phyloP scores from a whole-genome alignment of 92 coral and sea anemone species.

The Heliopora coerulea region DNA sequence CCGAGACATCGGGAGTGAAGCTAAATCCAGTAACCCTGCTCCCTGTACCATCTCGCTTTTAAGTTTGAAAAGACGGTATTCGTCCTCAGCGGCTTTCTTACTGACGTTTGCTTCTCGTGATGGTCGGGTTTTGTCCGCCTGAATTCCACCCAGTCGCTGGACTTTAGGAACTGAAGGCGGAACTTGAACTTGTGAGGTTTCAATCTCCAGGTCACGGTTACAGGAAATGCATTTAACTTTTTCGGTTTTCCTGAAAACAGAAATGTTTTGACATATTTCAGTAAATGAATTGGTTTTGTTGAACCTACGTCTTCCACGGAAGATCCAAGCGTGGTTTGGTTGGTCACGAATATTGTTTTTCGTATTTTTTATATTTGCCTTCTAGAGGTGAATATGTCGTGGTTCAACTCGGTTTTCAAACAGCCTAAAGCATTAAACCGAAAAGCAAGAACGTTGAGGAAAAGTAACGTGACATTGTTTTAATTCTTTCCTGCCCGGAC shows the following conservation, averaged over 20 bases:
- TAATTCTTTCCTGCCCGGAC: too few relatives aligned
- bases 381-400: too few relatives aligned
- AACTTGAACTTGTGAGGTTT: not conserved
- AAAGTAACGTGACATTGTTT: too few relatives aligned
- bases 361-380: too few relatives aligned
- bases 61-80: constrained; percentile 70
- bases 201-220: constrained; percentile 82
- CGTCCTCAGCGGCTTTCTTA: constrained; percentile 81
- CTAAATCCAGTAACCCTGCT: constrained; percentile 78
- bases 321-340: too few relatives aligned
- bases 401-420: too few relatives aligned
- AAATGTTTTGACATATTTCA: not conserved
- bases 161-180: constrained; percentile 61
- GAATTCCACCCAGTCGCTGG: constrained; percentile 74
- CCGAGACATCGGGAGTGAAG: constrained; percentile 83
- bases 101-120: constrained; percentile 60
- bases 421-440: too few relatives aligned
- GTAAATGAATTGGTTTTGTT: not conserved
- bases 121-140: constrained; percentile 81
- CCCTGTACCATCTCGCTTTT: constrained; percentile 83
- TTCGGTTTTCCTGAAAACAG: constrained; percentile 51
- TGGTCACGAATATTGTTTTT: too few relatives aligned
- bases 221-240: constrained; percentile 94
- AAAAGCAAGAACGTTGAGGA: too few relatives aligned
- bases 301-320: too few relatives aligned